Evolutionary conservation across 2,797 vertebrate genomes (phyloP).

Genomic region (Malurus leucopterus): DNA sequence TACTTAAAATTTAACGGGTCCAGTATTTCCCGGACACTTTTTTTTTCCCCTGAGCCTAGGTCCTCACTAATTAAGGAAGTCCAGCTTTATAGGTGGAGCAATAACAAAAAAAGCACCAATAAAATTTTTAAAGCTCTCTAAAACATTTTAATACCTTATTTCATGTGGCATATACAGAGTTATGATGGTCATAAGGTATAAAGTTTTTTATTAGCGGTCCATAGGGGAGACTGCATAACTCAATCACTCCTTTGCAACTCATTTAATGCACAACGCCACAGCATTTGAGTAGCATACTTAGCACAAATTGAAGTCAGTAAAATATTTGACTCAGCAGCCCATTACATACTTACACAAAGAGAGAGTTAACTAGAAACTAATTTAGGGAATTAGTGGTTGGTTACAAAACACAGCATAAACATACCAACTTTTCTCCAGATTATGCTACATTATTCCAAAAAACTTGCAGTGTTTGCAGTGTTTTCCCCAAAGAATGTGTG

Average conservation of each 20-base stretch:
- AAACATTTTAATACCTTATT: slow-evolving; percentile 57
- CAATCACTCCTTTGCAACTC: slow-evolving; percentile 35
- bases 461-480: not conserved
- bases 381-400: slow-evolving; percentile 22
- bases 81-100: slow-evolving; percentile 43
- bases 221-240: slow-evolving; percentile 23
- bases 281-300: not conserved
- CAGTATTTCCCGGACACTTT: not conserved
- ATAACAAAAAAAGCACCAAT: slow-evolving; percentile 43
- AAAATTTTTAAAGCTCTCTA: slow-evolving; percentile 54
- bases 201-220: slow-evolving; percentile 49
- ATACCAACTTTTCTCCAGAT: not conserved
- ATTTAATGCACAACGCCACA: slow-evolving; percentile 22
- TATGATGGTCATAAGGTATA: slow-evolving; percentile 47
- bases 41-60: not conserved
- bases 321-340: slow-evolving; percentile 8
- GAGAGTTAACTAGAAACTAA: slow-evolving; percentile 27
- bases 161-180: slow-evolving; percentile 49
- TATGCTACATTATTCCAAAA: not conserved
- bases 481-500: not conserved
- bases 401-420: not conserved
- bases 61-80: slow-evolving; percentile 44
- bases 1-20: slow-evolving; percentile 11
- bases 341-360: slow-evolving; percentile 15
- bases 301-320: slow-evolving; percentile 27